Evolutionary conservation across 1,140 invertebrate genomes (phyloP), one percentile per base, ranked within the genome.

Genomic region (Drosophila funebris): DNA sequence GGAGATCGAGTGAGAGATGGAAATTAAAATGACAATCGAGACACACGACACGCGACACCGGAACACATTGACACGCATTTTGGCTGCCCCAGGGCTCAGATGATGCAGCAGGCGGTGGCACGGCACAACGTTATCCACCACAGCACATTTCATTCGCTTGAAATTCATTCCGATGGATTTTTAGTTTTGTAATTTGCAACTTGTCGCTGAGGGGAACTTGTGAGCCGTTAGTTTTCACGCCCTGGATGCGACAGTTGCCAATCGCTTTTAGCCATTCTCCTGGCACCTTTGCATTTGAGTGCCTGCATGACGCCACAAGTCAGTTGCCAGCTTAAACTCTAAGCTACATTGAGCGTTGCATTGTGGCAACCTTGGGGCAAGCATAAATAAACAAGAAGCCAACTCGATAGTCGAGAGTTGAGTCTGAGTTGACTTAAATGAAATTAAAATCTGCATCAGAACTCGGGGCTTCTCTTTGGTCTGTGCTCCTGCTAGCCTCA

Each of bases 201-300:
- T 46, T 20, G 7, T 43, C 27, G 52, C 13, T 29, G 7, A 20
- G 43, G 43, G 48, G 48, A 39, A 50, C 60, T 43, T 31, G 14
- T 20, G 44, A 4, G 7, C 63, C 62, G 78, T 58, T 46, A 64
- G 41, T 41, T 56, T 66, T 41, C 33, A 29, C 62, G 31, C 60
- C 36, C 29, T 68, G 73, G 69, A 85, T 60, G 73, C 50, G 80
- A 80, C 73, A 80, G 81, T 85, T 84, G 76, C 62, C 63, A 62
- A 70, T 27, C 36, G 77, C 78, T 52, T 36, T 44, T 61, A 58
- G 70, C 69, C 31, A 41, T 78, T 83, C 68, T 29, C 24, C 39
- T 18, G 39, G 50, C 3, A 13, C 67, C 79, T 76, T 84, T 76
- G 62, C 62, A 68, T 22, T 76, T 61, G 61, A 83, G 70, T 71